phyloP scores from a whole-genome alignment of 2,888 invertebrate genomes.

The Pyralis farinalis region DNA sequence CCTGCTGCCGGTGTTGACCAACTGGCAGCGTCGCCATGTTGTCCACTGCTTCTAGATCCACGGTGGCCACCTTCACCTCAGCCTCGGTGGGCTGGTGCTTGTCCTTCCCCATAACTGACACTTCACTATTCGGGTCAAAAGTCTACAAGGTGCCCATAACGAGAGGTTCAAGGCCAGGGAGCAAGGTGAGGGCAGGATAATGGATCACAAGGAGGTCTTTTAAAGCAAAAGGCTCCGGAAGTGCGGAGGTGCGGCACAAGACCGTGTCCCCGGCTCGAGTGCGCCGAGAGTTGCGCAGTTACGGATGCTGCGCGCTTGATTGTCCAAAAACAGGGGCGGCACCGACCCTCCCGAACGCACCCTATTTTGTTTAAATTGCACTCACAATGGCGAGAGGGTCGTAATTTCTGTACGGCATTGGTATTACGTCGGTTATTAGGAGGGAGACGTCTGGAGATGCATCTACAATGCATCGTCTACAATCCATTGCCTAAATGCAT shows the following conservation, averaged over 20 bases:
- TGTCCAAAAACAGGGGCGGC: slow-evolving; percentile 58
- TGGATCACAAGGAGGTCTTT: slow-evolving; percentile 41
- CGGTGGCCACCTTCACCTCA: slow-evolving; percentile 94
- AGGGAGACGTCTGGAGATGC: slow-evolving; percentile 23
- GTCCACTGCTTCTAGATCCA: slow-evolving; percentile 92
- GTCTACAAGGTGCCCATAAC: slow-evolving; percentile 41
- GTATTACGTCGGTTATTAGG: slow-evolving; percentile 30
- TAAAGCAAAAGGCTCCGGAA: slow-evolving; percentile 58
- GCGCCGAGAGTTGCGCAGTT: slow-evolving; percentile 72
- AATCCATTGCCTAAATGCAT: no score
- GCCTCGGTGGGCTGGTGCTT: slow-evolving; percentile 80
- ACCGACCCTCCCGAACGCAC: slow-evolving; percentile 52
- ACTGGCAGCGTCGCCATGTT: slow-evolving; percentile 95
- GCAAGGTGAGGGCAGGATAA: slow-evolving; percentile 43
- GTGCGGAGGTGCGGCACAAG: slow-evolving; percentile 55
- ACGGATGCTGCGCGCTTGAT: slow-evolving; percentile 66
- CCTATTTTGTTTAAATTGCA: slow-evolving; percentile 58
- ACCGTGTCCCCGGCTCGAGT: slow-evolving; percentile 52
- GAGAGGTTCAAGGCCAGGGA: slow-evolving; percentile 45
- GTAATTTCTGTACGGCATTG: slow-evolving; percentile 38
- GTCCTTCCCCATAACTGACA: slow-evolving; percentile 68
- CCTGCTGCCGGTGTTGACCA: slow-evolving; percentile 85
- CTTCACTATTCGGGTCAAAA: slow-evolving; percentile 29
- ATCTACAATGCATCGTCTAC: slow-evolving; percentile 21
- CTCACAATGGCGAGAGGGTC: slow-evolving; percentile 55